phyloP scores from a whole-genome alignment of 2,797 vertebrate genomes.

The Trichosurus vulpecula region DNA sequence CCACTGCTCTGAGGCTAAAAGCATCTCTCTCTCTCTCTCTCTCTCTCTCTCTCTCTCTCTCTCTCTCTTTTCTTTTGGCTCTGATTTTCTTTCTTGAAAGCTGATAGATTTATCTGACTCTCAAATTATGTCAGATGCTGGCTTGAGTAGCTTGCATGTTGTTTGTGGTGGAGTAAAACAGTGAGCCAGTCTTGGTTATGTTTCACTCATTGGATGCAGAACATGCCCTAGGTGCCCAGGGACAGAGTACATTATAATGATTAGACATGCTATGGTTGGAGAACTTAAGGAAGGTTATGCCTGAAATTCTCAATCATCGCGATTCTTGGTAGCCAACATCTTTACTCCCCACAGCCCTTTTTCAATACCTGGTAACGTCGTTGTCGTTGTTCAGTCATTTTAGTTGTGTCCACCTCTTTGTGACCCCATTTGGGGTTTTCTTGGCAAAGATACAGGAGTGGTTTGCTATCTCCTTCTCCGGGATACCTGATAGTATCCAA shows the following conservation, averaged over 20 bases:
- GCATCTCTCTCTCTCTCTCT: not conserved
- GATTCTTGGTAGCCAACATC: not conserved
- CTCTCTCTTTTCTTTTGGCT: not conserved
- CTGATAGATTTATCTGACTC: not conserved
- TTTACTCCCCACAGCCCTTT: not conserved
- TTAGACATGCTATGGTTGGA: accelerated
- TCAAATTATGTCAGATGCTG: not conserved
- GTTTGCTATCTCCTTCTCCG: not conserved
- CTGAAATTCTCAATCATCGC: not conserved
- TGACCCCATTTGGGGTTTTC: not conserved
- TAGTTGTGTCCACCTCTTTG: not conserved
- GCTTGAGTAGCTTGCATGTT: not conserved
- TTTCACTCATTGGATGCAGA: not conserved
- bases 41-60: too few relatives aligned
- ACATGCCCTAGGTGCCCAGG: not conserved
- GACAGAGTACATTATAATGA: not conserved
- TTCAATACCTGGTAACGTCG: not conserved
- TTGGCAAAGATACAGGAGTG: not conserved
- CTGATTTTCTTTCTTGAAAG: not conserved
- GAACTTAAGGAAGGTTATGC: not conserved
- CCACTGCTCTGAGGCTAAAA: not conserved
- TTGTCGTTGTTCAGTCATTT: not conserved
- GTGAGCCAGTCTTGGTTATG: not conserved
- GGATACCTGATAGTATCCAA: not conserved
- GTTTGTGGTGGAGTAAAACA: not conserved